These are phyloP conservation scores for Brachypteracias leptosomus DNA, from an alignment of 2,113 vertebrate species.

Conservation along the genomic window DNA sequence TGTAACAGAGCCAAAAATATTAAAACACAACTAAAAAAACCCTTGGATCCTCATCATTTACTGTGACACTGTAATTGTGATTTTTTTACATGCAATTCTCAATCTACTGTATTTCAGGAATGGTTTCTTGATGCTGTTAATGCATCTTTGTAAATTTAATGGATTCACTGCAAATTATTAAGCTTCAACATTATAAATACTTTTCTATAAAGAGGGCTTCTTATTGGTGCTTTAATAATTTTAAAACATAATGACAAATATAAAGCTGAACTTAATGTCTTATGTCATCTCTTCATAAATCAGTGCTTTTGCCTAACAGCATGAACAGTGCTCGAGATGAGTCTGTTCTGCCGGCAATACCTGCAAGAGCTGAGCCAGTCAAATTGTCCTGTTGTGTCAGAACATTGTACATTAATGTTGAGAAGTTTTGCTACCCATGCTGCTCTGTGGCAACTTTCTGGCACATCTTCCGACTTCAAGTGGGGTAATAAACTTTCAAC, in stretches of 20 bases:
- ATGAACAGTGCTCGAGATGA: conserved; percentile 1
- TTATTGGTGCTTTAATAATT: conserved; percentile 12
- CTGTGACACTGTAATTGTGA: neutral
- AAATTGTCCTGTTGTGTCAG: conserved; percentile 24
- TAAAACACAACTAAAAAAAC: neutral
- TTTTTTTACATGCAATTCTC: neutral
- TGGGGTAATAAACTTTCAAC: neutral
- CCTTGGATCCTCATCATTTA: neutral
- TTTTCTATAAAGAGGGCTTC: conserved; percentile 43
- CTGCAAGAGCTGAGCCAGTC: conserved; percentile 25
- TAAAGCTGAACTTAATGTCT: conserved; percentile 35
- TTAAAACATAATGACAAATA: conserved; percentile 52
- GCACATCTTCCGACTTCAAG: neutral
- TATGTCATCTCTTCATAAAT: conserved; percentile 25
- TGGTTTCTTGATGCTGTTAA: neutral
- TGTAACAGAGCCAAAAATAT: neutral
- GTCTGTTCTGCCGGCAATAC: neutral
- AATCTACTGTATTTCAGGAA: neutral
- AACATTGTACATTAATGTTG: conserved; percentile 17
- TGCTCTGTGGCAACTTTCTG: conserved; percentile 10
- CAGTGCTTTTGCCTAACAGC: neutral
- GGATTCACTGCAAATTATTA: conserved; percentile 43
- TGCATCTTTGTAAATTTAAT: conserved; percentile 11
- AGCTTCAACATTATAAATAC: conserved; percentile 1
- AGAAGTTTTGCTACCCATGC: neutral